These are phyloP conservation scores for Epistrophe eligans DNA, from an alignment of 2,888 invertebrate genomes.

Conservation along the genomic window DNA sequence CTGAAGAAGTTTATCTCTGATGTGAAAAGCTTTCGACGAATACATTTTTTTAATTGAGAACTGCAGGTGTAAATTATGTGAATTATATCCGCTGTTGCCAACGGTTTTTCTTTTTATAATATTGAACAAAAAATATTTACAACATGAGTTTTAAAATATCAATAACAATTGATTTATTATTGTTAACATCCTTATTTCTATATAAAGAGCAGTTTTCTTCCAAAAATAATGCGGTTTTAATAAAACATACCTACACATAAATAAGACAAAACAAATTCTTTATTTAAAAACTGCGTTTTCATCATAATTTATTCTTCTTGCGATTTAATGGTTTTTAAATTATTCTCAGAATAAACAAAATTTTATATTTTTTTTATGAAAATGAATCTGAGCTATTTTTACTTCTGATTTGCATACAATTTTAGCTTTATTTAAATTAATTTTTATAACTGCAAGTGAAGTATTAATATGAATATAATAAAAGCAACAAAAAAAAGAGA, in stretches of 20 bases:
- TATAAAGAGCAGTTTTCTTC: background rate
- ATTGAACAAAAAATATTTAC: constrained; percentile 12
- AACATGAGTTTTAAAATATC: background rate
- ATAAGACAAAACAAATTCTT: background rate
- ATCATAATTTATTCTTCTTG: background rate
- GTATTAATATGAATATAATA: background rate
- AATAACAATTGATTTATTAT: background rate
- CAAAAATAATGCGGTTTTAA: background rate
- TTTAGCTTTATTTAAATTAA: background rate
- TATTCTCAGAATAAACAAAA: constrained; percentile 29
- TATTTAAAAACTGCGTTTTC: constrained; percentile 9
- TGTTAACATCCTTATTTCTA: background rate
- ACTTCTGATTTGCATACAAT: constrained; percentile 2
- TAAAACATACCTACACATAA: background rate
- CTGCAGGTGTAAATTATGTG: constrained; percentile 44
- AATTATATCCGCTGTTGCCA: constrained; percentile 36
- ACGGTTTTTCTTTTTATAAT: background rate
- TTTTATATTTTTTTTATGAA: background rate
- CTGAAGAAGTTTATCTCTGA: constrained; percentile 13
- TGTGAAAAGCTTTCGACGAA: constrained; percentile 20
- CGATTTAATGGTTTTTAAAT: constrained; percentile 19
- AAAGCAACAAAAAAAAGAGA: background rate
- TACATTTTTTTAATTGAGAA: constrained; percentile 34
- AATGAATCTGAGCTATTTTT: constrained; percentile 17
- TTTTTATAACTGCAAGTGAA: constrained; percentile 18